Evolutionary conservation across 2,888 invertebrate species (phyloP).

Genomic region (Perizoma affinitatum): DNA sequence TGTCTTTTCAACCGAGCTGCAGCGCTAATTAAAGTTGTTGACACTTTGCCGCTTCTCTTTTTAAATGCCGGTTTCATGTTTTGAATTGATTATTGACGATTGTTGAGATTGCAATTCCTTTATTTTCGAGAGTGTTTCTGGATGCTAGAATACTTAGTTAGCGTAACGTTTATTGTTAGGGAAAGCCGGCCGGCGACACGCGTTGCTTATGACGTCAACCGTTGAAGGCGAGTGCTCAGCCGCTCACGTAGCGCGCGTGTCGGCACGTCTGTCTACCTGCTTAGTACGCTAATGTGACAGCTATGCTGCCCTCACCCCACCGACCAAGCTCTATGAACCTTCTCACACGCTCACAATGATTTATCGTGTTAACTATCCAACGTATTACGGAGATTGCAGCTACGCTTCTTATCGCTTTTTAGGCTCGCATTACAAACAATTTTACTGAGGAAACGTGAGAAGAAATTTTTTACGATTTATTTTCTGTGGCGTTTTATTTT

Average conservation of each 20-base stretch:
- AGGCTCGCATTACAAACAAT: conserved; percentile 25
- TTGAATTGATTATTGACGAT: conserved; percentile 46
- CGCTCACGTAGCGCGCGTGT: conserved; percentile 54
- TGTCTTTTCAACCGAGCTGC: conserved; percentile 78
- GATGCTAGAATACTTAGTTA: conserved; percentile 16
- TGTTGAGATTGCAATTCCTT: conserved; percentile 21
- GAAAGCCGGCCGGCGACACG: conserved; percentile 2
- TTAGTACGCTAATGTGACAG: conserved; percentile 67
- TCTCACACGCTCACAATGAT: conserved; percentile 47
- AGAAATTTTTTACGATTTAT: conserved; percentile 9
- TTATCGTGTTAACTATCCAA: conserved; percentile 46
- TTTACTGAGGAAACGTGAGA: conserved; percentile 19
- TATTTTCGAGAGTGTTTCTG: neutral
- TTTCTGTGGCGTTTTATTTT: conserved; percentile 19
- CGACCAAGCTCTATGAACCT: conserved; percentile 46
- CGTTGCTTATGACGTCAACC: conserved; percentile 33
- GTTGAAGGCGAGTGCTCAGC: conserved; percentile 34
- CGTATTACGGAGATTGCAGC: conserved; percentile 40
- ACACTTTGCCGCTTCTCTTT: conserved; percentile 67
- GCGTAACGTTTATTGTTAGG: conserved; percentile 26
- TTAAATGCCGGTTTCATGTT: conserved; percentile 53
- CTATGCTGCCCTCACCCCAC: conserved; percentile 41
- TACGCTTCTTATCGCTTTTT: conserved; percentile 17
- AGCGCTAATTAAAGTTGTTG: conserved; percentile 82
- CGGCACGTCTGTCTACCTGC: conserved; percentile 66